These are phyloP conservation scores for Orthonychiurus folsomi DNA, from an alignment of 2,888 invertebrate species.

Conservation along the genomic window DNA sequence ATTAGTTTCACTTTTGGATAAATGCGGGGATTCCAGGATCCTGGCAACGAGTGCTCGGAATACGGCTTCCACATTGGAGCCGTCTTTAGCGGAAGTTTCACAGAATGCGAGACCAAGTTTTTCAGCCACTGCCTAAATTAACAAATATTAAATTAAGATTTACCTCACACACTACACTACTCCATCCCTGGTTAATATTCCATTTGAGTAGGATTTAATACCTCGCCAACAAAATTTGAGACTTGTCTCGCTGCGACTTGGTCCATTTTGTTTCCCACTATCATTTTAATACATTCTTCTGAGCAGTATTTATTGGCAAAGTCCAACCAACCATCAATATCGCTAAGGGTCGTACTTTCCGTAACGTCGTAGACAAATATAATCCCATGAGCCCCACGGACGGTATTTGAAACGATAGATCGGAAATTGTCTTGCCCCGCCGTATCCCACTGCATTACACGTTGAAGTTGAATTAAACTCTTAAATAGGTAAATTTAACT, in stretches of 20 bases:
- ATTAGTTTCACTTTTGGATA: neutral
- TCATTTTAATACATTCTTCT: constrained; percentile 30
- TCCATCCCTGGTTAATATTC: neutral
- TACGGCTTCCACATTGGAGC: constrained; percentile 77
- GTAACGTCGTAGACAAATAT: constrained; percentile 37
- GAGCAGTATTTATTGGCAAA: constrained; percentile 32
- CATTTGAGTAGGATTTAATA: constrained; percentile 10
- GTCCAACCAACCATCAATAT: constrained; percentile 34
- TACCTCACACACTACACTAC: too few species aligned
- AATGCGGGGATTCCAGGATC: constrained; percentile 12
- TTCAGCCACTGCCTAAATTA: constrained; percentile 26
- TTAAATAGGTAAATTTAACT: neutral
- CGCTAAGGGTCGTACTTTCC: constrained; percentile 23
- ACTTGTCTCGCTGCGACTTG: constrained; percentile 29
- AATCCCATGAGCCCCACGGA: constrained; percentile 35
- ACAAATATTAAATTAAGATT: neutral
- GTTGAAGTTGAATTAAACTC: too few species aligned
- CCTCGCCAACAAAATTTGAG: constrained; percentile 25
- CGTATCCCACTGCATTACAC: constrained; percentile 37
- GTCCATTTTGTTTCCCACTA: constrained; percentile 36
- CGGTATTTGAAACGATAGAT: constrained; percentile 35
- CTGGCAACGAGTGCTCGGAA: constrained; percentile 49
- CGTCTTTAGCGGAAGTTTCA: constrained; percentile 85
- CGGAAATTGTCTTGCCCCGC: constrained; percentile 35
- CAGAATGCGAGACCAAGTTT: constrained; percentile 54